phyloP scores from a whole-genome alignment of 2,888 invertebrate genomes.

The Malthinus flaveolus region DNA sequence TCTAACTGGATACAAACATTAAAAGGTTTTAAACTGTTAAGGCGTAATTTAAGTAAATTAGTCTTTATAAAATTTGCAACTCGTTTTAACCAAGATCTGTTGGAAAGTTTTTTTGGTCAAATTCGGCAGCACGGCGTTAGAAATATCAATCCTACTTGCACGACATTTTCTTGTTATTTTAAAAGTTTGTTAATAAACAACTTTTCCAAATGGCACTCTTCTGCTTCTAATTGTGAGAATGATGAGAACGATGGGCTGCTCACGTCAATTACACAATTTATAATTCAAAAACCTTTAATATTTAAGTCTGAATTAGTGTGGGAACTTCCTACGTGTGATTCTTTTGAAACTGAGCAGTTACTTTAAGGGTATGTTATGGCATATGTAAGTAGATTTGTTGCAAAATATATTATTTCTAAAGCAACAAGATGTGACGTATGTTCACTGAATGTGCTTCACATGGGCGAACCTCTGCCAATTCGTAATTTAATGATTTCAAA shows the following conservation, averaged over 20 bases:
- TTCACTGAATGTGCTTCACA: too few relatives aligned
- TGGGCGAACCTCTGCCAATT: too few relatives aligned
- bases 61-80: background rate
- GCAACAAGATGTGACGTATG: too few relatives aligned
- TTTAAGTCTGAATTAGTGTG: too few relatives aligned
- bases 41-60: background rate
- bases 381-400: too few relatives aligned
- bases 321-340: too few relatives aligned
- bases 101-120: constrained; percentile 9
- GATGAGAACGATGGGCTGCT: background rate
- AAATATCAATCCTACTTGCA: constrained; percentile 23
- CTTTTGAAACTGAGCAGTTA: too few relatives aligned
- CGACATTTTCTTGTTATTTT: constrained; percentile 19
- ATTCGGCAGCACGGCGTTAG: constrained; percentile 25
- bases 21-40: background rate
- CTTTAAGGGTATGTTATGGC: too few relatives aligned
- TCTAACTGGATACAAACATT: constrained; percentile 5
- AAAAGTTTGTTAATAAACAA: constrained; percentile 30
- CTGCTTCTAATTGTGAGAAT: constrained; percentile 26
- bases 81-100: constrained; percentile 13
- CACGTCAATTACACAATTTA: too few relatives aligned
- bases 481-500: too few relatives aligned
- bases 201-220: constrained; percentile 22
- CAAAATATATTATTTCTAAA: too few relatives aligned
- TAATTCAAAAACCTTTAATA: too few relatives aligned